Evolutionary conservation across 2,113 vertebrate genomes (phyloP), one percentile per base, ranked within the genome.

Genomic region (human (Homo sapiens)): DNA sequence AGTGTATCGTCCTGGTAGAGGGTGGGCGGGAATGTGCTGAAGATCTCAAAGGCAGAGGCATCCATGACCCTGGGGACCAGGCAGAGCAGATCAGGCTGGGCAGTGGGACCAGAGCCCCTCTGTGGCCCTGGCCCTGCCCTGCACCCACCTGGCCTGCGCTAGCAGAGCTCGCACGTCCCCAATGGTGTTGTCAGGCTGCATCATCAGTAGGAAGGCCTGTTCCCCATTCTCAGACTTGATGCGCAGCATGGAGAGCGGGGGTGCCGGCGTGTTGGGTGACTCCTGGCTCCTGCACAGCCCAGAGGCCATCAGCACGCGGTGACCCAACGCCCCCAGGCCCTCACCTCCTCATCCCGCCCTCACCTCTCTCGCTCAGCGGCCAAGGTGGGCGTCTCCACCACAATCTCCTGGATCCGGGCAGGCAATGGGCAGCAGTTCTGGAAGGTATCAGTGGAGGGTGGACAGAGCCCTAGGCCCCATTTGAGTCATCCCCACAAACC

Each of bases 191-290:
- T 98, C 98, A 16, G 94, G 97, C 50, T 87, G 84, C 99, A 99
- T 99, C 98, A 97, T 99, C 30, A 99, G 9, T 0, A 99, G 13
- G 52, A 99, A 99, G 0, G 94, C 99, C 38, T 97, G 97, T 87
- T 99, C 98, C 17, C 99, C 99, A 0, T 99, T 99, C 98, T 99
- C 99, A 0, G 99, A 99, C 92, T 98, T 99, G 97, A 99, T 92
- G 45, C 99, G 99, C 68, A 99, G 99, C 0, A 97, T 98, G 97
- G 98, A 98, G 78, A 98, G 57, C 0, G 16, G 96, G 0, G 92
- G 38, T 8, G 18, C 68, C 0, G 97, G 45, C 0, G 52, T 23
- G 38, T 30, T 27, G 6, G 97, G 52, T 0, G 75, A 43, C 1
- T 16, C 1, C 85, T 81, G 96, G 79, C 35, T 87, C 97, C 99